Conservation (phyloP, 2,113 vertebrate species). For the Alosa alosa region DNA sequence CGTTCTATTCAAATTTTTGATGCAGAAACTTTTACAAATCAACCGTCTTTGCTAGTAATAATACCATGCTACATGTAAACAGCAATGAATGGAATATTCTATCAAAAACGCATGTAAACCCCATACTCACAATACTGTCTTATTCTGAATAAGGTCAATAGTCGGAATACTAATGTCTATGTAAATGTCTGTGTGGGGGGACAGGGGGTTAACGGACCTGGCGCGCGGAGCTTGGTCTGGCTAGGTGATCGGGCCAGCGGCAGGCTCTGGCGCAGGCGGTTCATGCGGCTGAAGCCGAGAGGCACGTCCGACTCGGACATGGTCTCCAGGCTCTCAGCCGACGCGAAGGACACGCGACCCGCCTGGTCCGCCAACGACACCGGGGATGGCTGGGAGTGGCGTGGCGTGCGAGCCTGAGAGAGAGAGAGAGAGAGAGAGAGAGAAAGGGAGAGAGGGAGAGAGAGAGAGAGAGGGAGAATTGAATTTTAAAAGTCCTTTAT, state of each 20-base stretch:
- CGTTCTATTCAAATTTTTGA: too few relatives aligned
- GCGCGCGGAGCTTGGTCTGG: conserved; percentile 68
- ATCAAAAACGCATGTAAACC: too few relatives aligned
- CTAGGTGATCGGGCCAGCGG: conserved; percentile 92
- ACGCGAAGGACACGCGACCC: conserved; percentile 87
- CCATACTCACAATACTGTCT: too few relatives aligned
- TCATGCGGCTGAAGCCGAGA: conserved; percentile 93
- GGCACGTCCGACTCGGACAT: conserved; percentile 94
- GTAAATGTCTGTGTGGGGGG: neutral
- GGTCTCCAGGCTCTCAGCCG: conserved; percentile 90
- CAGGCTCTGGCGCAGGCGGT: conserved; percentile 94
- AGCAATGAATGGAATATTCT: too few relatives aligned
- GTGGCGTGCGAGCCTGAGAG: conserved; percentile 85
- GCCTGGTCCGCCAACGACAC: conserved; percentile 84
- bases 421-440: conserved; percentile 11
- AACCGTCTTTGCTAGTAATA: too few relatives aligned
- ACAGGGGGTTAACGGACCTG: neutral
- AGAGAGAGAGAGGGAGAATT: neutral
- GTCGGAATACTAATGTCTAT: too few relatives aligned
- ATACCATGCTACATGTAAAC: too few relatives aligned
- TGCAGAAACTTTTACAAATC: too few relatives aligned
- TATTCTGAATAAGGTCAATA: too few relatives aligned
- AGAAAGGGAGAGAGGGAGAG: conserved; percentile 11
- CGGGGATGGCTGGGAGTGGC: conserved; percentile 82
- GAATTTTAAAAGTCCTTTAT: neutral